These are phyloP conservation scores for Typhlomys cinereus DNA, from an alignment of 2,113 vertebrate genomes.

Conservation along the genomic window DNA sequence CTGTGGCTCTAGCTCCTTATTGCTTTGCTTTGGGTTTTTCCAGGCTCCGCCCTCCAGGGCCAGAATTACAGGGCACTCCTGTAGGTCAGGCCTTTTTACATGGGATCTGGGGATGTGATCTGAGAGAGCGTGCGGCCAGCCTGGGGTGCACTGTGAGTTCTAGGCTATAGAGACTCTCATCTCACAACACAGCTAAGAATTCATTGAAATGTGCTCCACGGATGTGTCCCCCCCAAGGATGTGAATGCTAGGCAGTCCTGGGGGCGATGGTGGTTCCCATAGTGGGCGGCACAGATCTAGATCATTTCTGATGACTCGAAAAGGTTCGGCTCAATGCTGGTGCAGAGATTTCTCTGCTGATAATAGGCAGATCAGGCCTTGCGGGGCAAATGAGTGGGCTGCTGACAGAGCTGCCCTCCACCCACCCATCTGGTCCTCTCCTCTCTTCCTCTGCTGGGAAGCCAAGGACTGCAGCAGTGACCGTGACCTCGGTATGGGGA, in stretches of 20 bases:
- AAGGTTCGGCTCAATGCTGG: neutral
- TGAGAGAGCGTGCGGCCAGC: too few species aligned
- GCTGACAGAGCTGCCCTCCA: too few species aligned
- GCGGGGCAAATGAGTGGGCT: neutral
- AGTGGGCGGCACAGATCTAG: accelerated
- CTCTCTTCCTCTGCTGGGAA: conserved; percentile 4
- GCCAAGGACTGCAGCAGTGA: neutral
- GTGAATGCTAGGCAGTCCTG: neutral
- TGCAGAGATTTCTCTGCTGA: neutral
- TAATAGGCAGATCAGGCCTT: neutral
- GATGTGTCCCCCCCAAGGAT: neutral
- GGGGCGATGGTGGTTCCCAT: neutral
- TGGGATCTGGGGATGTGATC: too few species aligned
- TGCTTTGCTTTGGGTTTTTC: too few species aligned
- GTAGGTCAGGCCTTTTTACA: too few species aligned
- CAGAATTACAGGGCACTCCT: too few species aligned
- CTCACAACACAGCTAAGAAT: too few species aligned
- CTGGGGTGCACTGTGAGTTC: neutral
- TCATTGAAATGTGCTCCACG: neutral
- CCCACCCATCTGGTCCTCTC: neutral
- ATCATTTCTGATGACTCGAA: neutral
- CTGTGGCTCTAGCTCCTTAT: too few species aligned
- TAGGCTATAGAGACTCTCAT: too few species aligned
- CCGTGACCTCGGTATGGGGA: neutral
- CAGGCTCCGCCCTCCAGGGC: too few species aligned